Percentiles rank a stretch among this genome's conserved stretches.
Evolutionary conservation across 2,113 vertebrate species (phyloP).

Genomic region (Triplophysa dalaica): DNA sequence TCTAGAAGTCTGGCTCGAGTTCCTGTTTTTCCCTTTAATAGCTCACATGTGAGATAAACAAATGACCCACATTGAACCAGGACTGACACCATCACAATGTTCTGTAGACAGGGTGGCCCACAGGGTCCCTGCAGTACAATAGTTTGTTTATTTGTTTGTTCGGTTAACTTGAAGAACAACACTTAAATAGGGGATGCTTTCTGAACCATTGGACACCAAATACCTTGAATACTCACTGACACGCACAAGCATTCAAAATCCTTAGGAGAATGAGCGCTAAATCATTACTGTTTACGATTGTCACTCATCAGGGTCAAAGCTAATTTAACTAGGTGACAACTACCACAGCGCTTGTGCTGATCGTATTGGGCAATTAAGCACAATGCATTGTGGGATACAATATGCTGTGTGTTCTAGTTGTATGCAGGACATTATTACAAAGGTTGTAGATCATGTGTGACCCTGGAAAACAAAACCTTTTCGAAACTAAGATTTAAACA

Average conservation of each 20-base stretch:
- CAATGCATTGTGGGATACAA: too few species aligned
- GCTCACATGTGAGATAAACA: constrained; percentile 52
- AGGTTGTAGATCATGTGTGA: too few species aligned
- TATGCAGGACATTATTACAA: too few species aligned
- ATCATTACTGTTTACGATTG: not conserved
- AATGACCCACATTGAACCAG: constrained; percentile 60
- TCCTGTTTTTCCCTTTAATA: constrained; percentile 52
- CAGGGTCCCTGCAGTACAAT: constrained; percentile 49
- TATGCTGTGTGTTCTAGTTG: too few species aligned
- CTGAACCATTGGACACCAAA: constrained; percentile 60
- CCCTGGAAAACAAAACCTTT: too few species aligned
- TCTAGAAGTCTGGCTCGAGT: constrained; percentile 47
- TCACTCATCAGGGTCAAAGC: not conserved
- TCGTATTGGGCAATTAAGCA: too few species aligned
- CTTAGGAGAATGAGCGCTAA: constrained; percentile 4
- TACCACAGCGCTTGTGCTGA: not conserved
- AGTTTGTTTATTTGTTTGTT: constrained; percentile 55
- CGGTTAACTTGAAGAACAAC: constrained; percentile 40
- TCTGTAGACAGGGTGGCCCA: constrained; percentile 54
- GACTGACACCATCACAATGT: constrained; percentile 53
- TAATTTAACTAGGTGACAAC: not conserved
- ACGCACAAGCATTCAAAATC: constrained; percentile 23
- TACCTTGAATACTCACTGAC: constrained; percentile 36
- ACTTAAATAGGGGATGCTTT: constrained; percentile 48
- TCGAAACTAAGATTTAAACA: too few species aligned